Percentiles rank a stretch among this genome's conserved stretches.
Conservation (phyloP, 2,113 vertebrate genomes). For the Myiagra hebetior region DNA sequence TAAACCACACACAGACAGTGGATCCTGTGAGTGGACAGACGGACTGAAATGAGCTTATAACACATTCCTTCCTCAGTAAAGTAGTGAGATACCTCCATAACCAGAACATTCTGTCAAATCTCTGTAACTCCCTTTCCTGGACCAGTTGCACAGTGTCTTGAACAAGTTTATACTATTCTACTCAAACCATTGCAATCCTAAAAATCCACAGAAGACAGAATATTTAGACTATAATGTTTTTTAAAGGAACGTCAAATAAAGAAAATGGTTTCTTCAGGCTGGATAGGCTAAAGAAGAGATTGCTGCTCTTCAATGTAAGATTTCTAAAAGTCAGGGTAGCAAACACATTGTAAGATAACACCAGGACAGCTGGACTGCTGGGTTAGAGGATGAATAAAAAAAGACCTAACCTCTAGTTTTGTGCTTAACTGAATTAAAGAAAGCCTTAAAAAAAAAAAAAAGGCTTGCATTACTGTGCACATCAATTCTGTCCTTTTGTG, state of each 20-base stretch:
- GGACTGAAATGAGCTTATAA: background rate
- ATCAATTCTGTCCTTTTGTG: constrained; percentile 36
- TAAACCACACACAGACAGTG: too few relatives aligned
- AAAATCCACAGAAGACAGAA: background rate
- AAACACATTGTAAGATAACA: background rate
- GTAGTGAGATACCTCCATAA: background rate
- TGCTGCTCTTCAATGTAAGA: background rate
- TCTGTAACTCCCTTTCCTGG: background rate
- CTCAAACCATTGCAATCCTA: background rate
- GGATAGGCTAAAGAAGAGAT: background rate
- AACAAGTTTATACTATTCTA: background rate
- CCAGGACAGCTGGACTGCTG: background rate
- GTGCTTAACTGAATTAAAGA: background rate
- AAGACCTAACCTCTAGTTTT: background rate
- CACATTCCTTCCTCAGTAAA: background rate
- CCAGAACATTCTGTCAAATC: background rate
- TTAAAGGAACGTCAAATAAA: background rate
- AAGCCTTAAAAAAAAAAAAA: background rate
- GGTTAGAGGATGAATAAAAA: background rate
- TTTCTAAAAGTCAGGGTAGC: background rate
- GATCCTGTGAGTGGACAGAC: background rate
- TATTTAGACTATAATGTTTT: background rate
- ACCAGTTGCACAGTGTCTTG: background rate
- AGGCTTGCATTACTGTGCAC: background rate
- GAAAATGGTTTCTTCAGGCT: background rate